Base-by-base conservation (phyloP, 2,797 vertebrate genomes). In the Phyllotis vaccarum region DNA sequence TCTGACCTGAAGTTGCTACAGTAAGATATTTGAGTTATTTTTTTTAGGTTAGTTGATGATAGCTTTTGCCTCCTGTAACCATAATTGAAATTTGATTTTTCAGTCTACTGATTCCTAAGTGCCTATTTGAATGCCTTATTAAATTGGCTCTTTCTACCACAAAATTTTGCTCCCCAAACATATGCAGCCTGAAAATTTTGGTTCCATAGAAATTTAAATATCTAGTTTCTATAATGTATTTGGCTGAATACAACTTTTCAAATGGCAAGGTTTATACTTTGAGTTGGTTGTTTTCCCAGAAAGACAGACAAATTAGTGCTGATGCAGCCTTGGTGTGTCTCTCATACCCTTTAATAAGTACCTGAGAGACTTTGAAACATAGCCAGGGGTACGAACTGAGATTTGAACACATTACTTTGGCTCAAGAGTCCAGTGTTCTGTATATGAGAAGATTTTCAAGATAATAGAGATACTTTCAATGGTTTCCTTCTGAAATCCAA, bases 11-110 rank as follows among this genome's bases (percentile, higher is more conserved):
- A 95, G 70, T 80, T 93, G 95, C 87, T 74, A n/a, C 40, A 89
- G 12, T 92, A 54, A 91, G 7, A n/a, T 89, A 94, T 91, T 96
- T 75, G n/a, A 49, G 2, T 85, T 93, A 85, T 56, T 93, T 93
- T 93, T 24, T 93, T 21, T 81, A 91, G 22, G 89, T 90, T 60
- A 82, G 19, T 88, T 91, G 43, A 34, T 96, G 31, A 80, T 74
- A 86, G 46, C 76, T 79, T 90, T 88, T 95, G 93, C 66, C 81
- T 95, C 60, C 64, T 78, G 3, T 88, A 82, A n/a, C 79, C 34
- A 43, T 79, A 92, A 95, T 82, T 93, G 92, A 97, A 94, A 94
- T 95, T 97, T 86, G 68, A 95, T 87, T 95, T 34, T 82, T 1
- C 13, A 72, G 54, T 88, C 21, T 27, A n/a, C 29, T 82, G 76